Percentiles rank a stretch among this genome's conserved stretches.
Conservation (phyloP, 2,113 vertebrate species). For the Xenus cinereus region DNA sequence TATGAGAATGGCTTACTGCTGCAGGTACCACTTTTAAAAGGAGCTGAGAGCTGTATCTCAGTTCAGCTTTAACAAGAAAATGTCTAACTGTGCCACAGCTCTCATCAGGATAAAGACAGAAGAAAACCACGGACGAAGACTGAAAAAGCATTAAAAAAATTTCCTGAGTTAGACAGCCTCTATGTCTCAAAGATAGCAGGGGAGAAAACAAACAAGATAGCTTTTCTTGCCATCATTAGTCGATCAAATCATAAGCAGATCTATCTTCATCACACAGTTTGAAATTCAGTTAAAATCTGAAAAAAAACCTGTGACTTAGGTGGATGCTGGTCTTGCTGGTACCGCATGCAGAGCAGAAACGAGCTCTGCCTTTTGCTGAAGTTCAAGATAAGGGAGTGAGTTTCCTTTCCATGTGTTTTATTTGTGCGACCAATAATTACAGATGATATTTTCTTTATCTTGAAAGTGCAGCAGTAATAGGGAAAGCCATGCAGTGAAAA, state of each 20-base stretch:
- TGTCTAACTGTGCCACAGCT: background rate
- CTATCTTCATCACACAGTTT: background rate
- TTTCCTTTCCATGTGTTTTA: constrained; percentile 7
- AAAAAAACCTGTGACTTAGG: background rate
- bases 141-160: background rate
- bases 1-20: background rate
- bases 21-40: background rate
- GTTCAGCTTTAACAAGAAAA: background rate
- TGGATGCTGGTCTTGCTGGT: background rate
- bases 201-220: background rate
- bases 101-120: background rate
- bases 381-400: background rate
- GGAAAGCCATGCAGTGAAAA: background rate
- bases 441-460: background rate
- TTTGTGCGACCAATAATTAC: background rate
- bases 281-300: background rate
- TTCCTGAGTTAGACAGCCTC: background rate
- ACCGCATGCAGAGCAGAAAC: background rate
- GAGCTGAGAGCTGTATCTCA: background rate
- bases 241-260: background rate
- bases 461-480: background rate
- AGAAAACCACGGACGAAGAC: background rate
- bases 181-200: background rate
- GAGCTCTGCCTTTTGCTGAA: background rate
- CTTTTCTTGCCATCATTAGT: background rate